Evolutionary conservation across 2,888 invertebrate genomes (phyloP), one percentile per base, ranked within the genome.

Genomic region (Monoplex corrugatus): DNA sequence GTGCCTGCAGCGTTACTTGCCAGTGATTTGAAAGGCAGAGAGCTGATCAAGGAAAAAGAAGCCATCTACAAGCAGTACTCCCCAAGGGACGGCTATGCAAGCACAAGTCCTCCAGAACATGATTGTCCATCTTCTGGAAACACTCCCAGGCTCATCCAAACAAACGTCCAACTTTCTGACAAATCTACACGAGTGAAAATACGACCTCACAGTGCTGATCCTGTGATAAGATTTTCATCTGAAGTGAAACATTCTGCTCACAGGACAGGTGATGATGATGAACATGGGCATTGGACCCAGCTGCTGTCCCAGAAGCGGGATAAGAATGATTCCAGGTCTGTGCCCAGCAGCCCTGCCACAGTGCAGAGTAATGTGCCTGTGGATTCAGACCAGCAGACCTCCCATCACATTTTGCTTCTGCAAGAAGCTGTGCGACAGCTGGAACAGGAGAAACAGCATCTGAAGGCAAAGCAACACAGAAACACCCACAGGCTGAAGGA

Each of bases 261-360:
- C n/a, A 16, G 68, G 43, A 28, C 38, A 1, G 40, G 40, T 16
- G 32, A 19, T 44, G 80, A 68, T 1, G 45, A 32, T 6, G 32
- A 44, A 10, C 38, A 19, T 6, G 88, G 68, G 23, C 88, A 88
- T 83, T 88, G 88, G 88, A 88, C 88, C 13, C 88, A 88, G 63
- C 82, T 88, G 38, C 72, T 88, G 82, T 88, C 88, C 32, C 88
- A 88, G 45, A 88, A 45, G 32, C 57, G 88, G 19, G 82, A 87
- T 43, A 88, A 82, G 45, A 43, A 8, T 35, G 83, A 83, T 38
- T 43, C 44, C 44, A 40, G 63, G 40, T 83, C 88, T 8, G 83
- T 82, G 38, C 57, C 80, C n/a, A 40, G 80, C 68, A 88, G 83
- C 23, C 88, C 88, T 6, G 78, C 75, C 28, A 45, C 57, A 57